Base-by-base conservation (phyloP, 2,797 vertebrate species). In the Eupleurogrammus muticus region DNA sequence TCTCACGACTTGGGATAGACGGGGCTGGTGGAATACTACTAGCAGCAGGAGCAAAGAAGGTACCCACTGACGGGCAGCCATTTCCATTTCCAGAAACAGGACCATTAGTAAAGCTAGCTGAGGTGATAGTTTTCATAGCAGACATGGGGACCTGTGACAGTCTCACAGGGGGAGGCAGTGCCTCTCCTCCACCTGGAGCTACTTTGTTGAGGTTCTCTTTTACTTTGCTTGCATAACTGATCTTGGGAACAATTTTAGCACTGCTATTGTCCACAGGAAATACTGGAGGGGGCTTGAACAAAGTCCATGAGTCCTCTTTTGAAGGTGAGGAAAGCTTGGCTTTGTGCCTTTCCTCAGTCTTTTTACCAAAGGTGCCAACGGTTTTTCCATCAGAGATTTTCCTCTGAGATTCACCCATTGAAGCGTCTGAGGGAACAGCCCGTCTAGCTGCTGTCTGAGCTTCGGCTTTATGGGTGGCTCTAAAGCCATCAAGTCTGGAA, bases 161-260 rank as follows among this genome's bases (percentile, higher is more conserved):
- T 65, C 96, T 96, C 58, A 92, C 91, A 55, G 92, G 90, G 61
- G 90, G 91, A 84, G 87, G 79, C 87, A 91, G 80, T 65, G 90
- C 73, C 88, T 98, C 97, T 65, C 93, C 94, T 5, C 94, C 87
- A 79, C 95, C 94, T 85, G 96, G 96, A 90, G 95, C 93, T 84
- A 96, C 94, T 96, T 98, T 99, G 92, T 99, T 98, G 95, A 99
- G 97, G 96, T 99, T 99, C 91, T 99, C 98, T 94, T 99, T 99
- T 90, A 99, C 98, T 97, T 99, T 99, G 92, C 98, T 99, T 96
- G 98, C 98, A 96, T 99, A 99, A 98, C 98, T 99, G 93, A 99
- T 99, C 96, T 99, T 99, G 91, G 98, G 97, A 95, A 99, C 97
- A 54, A 98, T 99, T 96, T 99, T 99, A 91, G 98, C 98, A 87